phyloP scores from a whole-genome alignment of 2,888 invertebrate species.

The Vesta saturnalis region DNA sequence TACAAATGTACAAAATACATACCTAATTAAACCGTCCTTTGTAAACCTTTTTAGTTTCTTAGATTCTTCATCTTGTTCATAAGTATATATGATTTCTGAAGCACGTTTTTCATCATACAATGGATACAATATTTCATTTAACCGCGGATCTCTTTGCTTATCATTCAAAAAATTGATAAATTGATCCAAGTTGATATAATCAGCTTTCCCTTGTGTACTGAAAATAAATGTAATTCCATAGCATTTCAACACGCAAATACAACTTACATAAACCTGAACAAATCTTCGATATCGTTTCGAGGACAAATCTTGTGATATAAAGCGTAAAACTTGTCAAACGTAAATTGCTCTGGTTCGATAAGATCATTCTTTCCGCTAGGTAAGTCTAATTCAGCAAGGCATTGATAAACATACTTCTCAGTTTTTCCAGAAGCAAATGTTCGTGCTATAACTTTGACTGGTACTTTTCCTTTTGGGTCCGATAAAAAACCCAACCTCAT shows the following conservation, averaged over 20 bases:
- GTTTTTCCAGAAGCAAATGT: slow-evolving; percentile 99
- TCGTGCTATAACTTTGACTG: slow-evolving; percentile 94
- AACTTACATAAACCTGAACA: slow-evolving; percentile 95
- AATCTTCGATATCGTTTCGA: slow-evolving; percentile 97
- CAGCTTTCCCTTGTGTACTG: slow-evolving; percentile 91
- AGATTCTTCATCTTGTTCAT: slow-evolving; percentile 86
- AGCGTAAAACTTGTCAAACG: slow-evolving; percentile 98
- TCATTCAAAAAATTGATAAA: slow-evolving; percentile 95
- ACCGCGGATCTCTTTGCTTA: slow-evolving; percentile 96
- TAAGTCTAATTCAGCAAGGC: slow-evolving; percentile 90
- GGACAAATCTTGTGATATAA: slow-evolving; percentile 99
- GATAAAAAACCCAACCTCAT: slow-evolving; percentile 95
- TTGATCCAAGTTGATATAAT: slow-evolving; percentile 86
- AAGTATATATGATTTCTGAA: slow-evolving; percentile 90
- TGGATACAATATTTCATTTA: slow-evolving; percentile 99
- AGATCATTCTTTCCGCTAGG: slow-evolving; percentile 96
- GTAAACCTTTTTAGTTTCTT: slow-evolving; percentile 79
- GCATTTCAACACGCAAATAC: no score
- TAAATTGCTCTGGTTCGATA: slow-evolving; percentile 94
- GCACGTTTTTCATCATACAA: slow-evolving; percentile 95
- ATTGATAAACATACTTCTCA: slow-evolving; percentile 97
- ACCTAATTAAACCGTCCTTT: slow-evolving; percentile 94
- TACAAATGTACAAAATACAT: slow-evolving; percentile 5
- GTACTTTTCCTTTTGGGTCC: slow-evolving; percentile 94
- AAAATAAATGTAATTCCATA: slow-evolving; percentile 37